Percentiles rank a stretch among this genome's conserved stretches.
These are phyloP conservation scores for Cheilosia scutellata DNA, from an alignment of 2,888 invertebrate genomes.

Conservation along the genomic window DNA sequence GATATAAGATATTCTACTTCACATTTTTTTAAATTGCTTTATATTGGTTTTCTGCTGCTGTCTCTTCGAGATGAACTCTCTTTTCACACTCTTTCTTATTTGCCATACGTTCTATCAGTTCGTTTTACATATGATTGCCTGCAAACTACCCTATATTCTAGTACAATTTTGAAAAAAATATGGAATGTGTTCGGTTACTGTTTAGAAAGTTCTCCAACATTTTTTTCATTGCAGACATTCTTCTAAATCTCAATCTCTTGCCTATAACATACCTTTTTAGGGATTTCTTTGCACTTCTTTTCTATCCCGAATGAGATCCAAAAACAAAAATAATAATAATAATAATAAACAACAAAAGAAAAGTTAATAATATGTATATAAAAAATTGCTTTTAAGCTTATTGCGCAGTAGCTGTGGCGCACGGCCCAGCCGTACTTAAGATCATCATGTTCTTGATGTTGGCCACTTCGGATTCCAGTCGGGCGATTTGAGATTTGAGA, in stretches of 20 bases:
- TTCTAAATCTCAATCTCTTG: constrained; percentile 8
- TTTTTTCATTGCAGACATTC: constrained; percentile 14
- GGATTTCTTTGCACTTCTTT: neutral
- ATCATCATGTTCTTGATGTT: constrained; percentile 93
- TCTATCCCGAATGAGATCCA: constrained; percentile 57
- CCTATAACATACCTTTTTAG: constrained; percentile 2
- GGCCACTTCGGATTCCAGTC: constrained; percentile 95
- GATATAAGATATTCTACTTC: neutral
- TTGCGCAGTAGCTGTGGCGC: constrained; percentile 66
- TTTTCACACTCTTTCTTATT: neutral
- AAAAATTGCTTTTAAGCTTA: constrained; percentile 7
- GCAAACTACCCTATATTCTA: constrained; percentile 22
- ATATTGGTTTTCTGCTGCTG: constrained; percentile 6
- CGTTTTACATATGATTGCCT: constrained; percentile 14
- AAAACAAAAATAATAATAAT: constrained; percentile 13
- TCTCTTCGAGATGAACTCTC: constrained; percentile 14
- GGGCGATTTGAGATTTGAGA: constrained; percentile 93
- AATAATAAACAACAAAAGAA: too few species aligned
- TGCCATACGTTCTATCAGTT: constrained; percentile 18
- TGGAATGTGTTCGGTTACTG: constrained; percentile 28
- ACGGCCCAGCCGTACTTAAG: constrained; percentile 84
- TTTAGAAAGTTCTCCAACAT: constrained; percentile 1
- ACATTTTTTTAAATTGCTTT: neutral
- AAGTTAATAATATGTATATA: neutral
- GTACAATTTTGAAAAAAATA: constrained; percentile 7